Conservation (phyloP, 1,140 invertebrate species). For the Parasteatoda tepidariorum region DNA sequence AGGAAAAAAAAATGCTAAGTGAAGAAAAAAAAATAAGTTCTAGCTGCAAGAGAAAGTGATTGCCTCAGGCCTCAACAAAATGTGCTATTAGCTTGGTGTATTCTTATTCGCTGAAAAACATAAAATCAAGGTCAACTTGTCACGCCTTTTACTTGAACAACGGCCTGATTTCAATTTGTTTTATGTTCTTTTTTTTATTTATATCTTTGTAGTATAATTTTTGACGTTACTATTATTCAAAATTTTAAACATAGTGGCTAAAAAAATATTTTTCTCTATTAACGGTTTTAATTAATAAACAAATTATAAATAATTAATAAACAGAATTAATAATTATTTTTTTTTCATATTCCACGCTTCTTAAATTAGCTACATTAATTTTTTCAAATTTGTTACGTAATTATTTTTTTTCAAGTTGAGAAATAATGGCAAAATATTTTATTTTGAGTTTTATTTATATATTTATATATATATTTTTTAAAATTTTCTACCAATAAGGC, state of each 20-base stretch:
- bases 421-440: too few relatives aligned
- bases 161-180: background rate
- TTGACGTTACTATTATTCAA: too few relatives aligned
- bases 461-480: too few relatives aligned
- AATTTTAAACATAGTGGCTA: too few relatives aligned
- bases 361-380: too few relatives aligned
- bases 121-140: slow-evolving; percentile 19
- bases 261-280: background rate
- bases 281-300: background rate
- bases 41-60: slow-evolving; percentile 19
- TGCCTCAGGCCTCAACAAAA: slow-evolving; percentile 26
- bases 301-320: too few relatives aligned
- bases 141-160: slow-evolving; percentile 15
- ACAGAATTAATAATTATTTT: too few relatives aligned
- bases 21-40: slow-evolving; percentile 1
- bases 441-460: too few relatives aligned
- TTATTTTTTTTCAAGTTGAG: too few relatives aligned
- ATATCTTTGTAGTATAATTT: background rate
- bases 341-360: too few relatives aligned
- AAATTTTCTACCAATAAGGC: too few relatives aligned
- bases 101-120: slow-evolving; percentile 15
- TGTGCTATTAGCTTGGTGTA: slow-evolving; percentile 22
- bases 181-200: background rate
- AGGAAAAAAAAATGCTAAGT: background rate
- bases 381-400: too few relatives aligned